Base-by-base conservation (phyloP, 2,888 invertebrate genomes). In the Pammene aurita region DNA sequence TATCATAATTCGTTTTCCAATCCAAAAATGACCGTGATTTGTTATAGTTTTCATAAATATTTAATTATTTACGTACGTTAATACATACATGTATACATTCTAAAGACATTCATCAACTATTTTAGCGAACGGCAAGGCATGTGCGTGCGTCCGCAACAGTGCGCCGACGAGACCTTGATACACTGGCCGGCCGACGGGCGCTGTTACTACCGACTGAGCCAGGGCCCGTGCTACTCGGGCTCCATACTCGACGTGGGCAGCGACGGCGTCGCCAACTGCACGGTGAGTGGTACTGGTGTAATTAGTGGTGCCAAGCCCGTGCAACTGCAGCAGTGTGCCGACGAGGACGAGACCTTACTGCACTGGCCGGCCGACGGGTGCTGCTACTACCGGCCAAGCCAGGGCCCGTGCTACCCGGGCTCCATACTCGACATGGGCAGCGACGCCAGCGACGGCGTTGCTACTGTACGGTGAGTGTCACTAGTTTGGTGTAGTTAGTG, bases 141-240 rank as follows among this genome's bases (percentile, higher is more conserved):
- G 78, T 97, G 97, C 83, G 94, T 94, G 78, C 92, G 94, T 55
- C 94, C 95, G 0, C 94, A 94, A 78, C 86, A 91, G 9, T 97
- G 97, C 75, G 87, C 93, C 0, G 94, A 94, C 66, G 93, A 93
- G 62, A 94, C 94, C 72, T 93, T 96, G 85, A 84, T 96, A 56
- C 96, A 94, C 84, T 97, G 96, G 96, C 96, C 97, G 0, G 93
- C 93, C 63, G 96, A 96, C 74, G 94, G 94, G 41, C 94, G 95
- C 75, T 97, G 97, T 84, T 96, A 97, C 87, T 93, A 94, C 72
- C 90, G 93, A 71, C 92, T 95, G 67, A 95, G 94, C 0, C 94
- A 94, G 82, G 97, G 97, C 0, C 97, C 97, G 0, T 97, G 97
- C 81, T 93, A 94, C 2, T 94, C 94, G 72, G 97, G 97, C 0